Base-by-base conservation (phyloP, 2,797 vertebrate species). In the Dromococcyx pavoninus region DNA sequence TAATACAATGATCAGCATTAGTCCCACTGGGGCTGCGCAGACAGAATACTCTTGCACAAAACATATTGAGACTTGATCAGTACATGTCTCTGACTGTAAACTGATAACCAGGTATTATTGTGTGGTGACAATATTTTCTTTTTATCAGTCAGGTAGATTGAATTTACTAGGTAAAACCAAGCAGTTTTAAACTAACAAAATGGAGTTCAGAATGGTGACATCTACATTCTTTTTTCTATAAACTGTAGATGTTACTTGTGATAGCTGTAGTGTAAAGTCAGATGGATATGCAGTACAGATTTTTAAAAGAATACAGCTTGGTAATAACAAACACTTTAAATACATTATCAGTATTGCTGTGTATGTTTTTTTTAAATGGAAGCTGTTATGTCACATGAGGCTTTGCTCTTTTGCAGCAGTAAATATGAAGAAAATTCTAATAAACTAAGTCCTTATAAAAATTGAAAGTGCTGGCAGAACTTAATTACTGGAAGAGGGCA, bases 371-470 rank as follows among this genome's bases (percentile, higher is more conserved):
- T 92, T 64, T 14, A 77, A 95, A 86, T 51, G 58, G 41, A 75
- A 90, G 44, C 56, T 56, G 33, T 72, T 76, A 77, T 74, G 5
- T 89, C 58, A 78, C 39, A 33, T n/a, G 11, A 70, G 53, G 67
- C 56, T 76, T 67, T 92, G 89, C 57, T 95, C 37, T 93, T 96
- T 93, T 78, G 70, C 91, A 33, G 57, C 67, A 91, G 85, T 10
- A 71, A 65, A 91, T 87, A 39, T 77, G 70, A 61, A 93, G 89
- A 91, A 92, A 94, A 71, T 53, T 21, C 35, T 75, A 67, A 70
- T 76, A 96, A 95, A 88, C 16, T 24, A 73, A 62, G 46, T 82
- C 69, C 61, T 83, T 95, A 39, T 51, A 94, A 94, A 96, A 77
- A 72, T 13, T 88, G 61, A 44, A 84, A 89, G 72, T 75, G 15